These are phyloP conservation scores for Arenaria interpres DNA, from an alignment of 2,113 vertebrate genomes.

Conservation along the genomic window DNA sequence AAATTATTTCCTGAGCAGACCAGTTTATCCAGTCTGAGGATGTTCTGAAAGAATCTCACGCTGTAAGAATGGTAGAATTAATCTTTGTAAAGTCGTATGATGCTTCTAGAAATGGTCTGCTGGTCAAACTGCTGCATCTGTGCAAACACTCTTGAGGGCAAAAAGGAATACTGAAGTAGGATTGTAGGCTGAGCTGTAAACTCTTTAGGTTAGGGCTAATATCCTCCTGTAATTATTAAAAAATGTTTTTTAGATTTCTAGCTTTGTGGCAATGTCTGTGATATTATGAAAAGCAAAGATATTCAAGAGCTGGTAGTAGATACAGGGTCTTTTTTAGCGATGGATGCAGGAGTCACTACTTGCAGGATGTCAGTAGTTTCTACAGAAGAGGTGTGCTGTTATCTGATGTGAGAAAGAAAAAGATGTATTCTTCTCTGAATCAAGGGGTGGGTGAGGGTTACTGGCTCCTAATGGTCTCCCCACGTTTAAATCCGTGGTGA, in stretches of 20 bases:
- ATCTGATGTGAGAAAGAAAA: not conserved
- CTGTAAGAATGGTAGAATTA: not conserved
- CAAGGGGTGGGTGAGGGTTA: not conserved
- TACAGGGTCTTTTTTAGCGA: not conserved
- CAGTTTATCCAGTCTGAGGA: not conserved
- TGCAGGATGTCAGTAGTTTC: not conserved
- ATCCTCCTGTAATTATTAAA: not conserved
- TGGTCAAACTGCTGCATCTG: not conserved
- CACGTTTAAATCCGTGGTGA: not conserved
- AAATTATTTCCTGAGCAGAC: not conserved
- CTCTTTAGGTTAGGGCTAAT: not conserved
- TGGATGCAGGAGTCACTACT: not conserved
- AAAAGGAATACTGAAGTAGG: slow-evolving; percentile 3
- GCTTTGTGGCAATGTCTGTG: not conserved
- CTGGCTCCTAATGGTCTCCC: not conserved
- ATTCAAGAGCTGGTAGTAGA: not conserved
- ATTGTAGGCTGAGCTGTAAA: slow-evolving; percentile 13
- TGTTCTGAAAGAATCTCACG: not conserved
- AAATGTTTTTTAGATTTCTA: not conserved
- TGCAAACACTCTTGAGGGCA: not conserved
- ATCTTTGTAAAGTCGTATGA: not conserved
- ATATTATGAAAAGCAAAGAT: not conserved
- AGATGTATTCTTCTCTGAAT: not conserved
- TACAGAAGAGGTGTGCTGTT: not conserved
- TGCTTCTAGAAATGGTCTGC: not conserved